A percentile compares a stretch with the other conserved stretches of the same genome.
phyloP scores from a whole-genome alignment of 2,888 invertebrate species.

The Drosophila greeni region DNA sequence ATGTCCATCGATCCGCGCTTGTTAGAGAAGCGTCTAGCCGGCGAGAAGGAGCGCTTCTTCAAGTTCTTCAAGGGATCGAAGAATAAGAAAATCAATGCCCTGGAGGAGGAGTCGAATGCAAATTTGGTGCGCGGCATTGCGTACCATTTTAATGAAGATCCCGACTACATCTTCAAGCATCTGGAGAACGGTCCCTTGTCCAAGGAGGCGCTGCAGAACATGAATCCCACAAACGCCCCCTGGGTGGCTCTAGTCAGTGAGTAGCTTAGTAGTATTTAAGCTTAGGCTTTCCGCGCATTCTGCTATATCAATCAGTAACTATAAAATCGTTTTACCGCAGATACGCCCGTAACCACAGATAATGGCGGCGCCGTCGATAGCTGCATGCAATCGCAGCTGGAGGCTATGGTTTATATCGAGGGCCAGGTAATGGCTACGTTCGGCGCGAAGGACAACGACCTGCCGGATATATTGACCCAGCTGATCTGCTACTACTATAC shows the following conservation, averaged over 20 bases:
- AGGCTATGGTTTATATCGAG: constrained; percentile 66
- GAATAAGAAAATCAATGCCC: constrained; percentile 57
- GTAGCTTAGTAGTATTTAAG: constrained; percentile 1
- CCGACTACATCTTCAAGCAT: constrained; percentile 65
- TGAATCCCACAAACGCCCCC: constrained; percentile 66
- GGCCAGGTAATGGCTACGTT: constrained; percentile 66
- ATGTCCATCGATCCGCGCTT: constrained; percentile 67
- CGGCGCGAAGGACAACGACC: constrained; percentile 52
- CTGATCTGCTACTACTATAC: constrained; percentile 71
- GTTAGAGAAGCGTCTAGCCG: constrained; percentile 53
- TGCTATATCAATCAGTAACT: too few relatives aligned
- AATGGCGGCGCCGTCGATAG: constrained; percentile 5
- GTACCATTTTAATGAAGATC: constrained; percentile 67
- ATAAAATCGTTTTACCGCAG: background rate
- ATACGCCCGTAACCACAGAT: constrained; percentile 24
- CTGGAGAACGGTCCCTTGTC: constrained; percentile 53
- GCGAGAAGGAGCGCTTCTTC: constrained; percentile 60
- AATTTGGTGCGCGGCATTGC: constrained; percentile 64
- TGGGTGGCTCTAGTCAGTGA: constrained; percentile 72
- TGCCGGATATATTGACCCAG: constrained; percentile 66
- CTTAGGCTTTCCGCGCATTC: background rate
- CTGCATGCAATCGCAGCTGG: constrained; percentile 36
- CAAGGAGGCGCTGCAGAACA: constrained; percentile 56
- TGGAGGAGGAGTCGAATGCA: constrained; percentile 61
- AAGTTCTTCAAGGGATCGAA: constrained; percentile 65